phyloP scores from a whole-genome alignment of 1,140 invertebrate genomes.

The Neotoxoptera formosana region DNA sequence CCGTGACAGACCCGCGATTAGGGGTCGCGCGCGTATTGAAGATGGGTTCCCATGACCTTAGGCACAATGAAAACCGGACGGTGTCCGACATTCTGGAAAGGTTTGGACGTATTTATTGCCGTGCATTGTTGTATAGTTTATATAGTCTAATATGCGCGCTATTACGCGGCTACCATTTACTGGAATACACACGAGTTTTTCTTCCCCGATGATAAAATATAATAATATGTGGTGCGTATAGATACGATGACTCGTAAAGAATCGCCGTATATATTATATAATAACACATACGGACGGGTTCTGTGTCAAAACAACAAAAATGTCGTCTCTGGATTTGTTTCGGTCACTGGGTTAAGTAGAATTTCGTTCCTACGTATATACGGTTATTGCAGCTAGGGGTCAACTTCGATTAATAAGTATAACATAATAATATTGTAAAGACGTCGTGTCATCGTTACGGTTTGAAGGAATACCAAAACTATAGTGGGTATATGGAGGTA shows the following conservation, averaged over 20 bases:
- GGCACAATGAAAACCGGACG: not conserved
- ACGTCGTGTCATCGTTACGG: not conserved
- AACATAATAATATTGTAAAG: not conserved
- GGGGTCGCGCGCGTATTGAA: conserved; percentile 27
- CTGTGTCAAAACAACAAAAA: conserved; percentile 1
- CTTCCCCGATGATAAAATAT: not conserved
- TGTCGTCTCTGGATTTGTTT: conserved; percentile 28
- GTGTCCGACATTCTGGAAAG: not conserved
- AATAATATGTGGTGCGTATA: no score
- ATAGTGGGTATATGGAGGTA: not conserved
- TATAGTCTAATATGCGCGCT: not conserved
- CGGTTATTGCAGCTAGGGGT: not conserved
- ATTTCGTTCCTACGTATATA: conserved; percentile 20
- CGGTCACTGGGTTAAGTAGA: conserved; percentile 47
- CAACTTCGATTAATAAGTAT: conserved; percentile 8
- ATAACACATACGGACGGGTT: not conserved
- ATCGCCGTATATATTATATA: no score
- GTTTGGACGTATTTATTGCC: conserved; percentile 2
- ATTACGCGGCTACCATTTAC: conserved; percentile 15
- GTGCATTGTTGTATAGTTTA: not conserved
- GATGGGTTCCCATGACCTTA: conserved; percentile 54
- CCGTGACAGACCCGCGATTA: conserved; percentile 3
- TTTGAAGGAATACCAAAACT: not conserved
- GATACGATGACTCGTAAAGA: not conserved
- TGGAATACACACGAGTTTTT: not conserved